Conservation (phyloP, 1,140 invertebrate species). For the Periplaneta americana region DNA sequence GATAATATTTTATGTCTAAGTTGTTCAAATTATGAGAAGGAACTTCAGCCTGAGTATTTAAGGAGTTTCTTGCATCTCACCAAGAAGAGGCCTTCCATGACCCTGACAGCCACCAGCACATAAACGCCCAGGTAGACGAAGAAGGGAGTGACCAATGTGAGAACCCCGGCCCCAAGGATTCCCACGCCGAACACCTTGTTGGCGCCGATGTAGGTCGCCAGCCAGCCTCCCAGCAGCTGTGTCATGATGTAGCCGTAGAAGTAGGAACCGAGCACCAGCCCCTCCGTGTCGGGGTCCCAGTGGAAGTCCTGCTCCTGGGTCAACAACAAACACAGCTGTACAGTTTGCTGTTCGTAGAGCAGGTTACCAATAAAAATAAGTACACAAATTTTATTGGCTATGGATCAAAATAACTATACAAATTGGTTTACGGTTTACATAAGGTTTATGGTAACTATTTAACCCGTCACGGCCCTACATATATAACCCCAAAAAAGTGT, state of each 20-base stretch:
- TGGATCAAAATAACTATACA: background rate
- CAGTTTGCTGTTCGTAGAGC: background rate
- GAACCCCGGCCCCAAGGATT: conserved; percentile 55
- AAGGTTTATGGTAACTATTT: too few relatives aligned
- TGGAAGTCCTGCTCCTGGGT: conserved; percentile 26
- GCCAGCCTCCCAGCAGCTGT: conserved; percentile 52
- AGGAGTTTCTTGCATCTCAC: too few relatives aligned
- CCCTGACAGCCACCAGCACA: conserved; percentile 64
- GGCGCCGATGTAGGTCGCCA: conserved; percentile 49
- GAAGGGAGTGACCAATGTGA: conserved; percentile 61
- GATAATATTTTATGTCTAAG: too few relatives aligned
- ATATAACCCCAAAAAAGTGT: too few relatives aligned
- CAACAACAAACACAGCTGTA: background rate
- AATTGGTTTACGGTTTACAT: background rate
- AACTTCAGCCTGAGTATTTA: too few relatives aligned
- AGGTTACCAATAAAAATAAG: background rate
- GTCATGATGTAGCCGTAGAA: conserved; percentile 54
- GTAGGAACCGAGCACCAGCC: conserved; percentile 52
- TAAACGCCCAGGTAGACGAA: conserved; percentile 57
- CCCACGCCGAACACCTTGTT: conserved; percentile 55
- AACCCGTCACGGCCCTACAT: too few relatives aligned
- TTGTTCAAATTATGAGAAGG: too few relatives aligned
- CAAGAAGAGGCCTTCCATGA: conserved; percentile 88
- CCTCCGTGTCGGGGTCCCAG: conserved; percentile 38
- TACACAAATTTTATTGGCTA: too few relatives aligned